phyloP scores from a whole-genome alignment of 2,888 invertebrate species.

The Phengaris alcon region DNA sequence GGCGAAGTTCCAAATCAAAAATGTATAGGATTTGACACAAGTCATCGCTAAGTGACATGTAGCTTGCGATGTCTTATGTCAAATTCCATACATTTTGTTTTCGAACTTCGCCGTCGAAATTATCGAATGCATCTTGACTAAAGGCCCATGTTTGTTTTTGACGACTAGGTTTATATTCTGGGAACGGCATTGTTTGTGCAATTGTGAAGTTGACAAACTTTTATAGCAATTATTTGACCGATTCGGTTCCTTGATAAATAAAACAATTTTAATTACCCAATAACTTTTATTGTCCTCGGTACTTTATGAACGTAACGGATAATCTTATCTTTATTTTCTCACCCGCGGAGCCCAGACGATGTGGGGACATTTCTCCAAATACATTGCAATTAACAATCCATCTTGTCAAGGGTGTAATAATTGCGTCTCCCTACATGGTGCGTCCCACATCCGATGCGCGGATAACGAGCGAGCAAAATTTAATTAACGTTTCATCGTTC shows the following conservation, averaged over 20 bases:
- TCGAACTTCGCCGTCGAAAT: no score
- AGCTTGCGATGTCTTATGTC: no score
- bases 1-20: no score
- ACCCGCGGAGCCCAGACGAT: not conserved
- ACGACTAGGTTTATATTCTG: no score
- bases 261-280: not conserved
- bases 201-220: not conserved
- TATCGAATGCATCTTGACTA: no score
- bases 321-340: slow-evolving; percentile 22
- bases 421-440: slow-evolving; percentile 23
- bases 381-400: slow-evolving; percentile 25
- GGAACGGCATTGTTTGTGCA: not conserved
- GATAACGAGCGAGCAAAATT: slow-evolving; percentile 25
- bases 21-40: no score
- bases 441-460: slow-evolving; percentile 22
- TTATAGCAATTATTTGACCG: not conserved
- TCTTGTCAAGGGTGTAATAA: slow-evolving; percentile 26
- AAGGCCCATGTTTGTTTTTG: no score
- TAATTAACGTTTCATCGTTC: slow-evolving; percentile 26
- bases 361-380: slow-evolving; percentile 25
- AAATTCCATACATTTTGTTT: no score
- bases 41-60: no score
- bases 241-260: not conserved
- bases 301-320: slow-evolving; percentile 1
- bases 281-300: slow-evolving; percentile 9